Evolutionary conservation across 1,140 invertebrate species (phyloP), one percentile per base, ranked within the genome.

Genomic region (Yoshiicerus persimilis): DNA sequence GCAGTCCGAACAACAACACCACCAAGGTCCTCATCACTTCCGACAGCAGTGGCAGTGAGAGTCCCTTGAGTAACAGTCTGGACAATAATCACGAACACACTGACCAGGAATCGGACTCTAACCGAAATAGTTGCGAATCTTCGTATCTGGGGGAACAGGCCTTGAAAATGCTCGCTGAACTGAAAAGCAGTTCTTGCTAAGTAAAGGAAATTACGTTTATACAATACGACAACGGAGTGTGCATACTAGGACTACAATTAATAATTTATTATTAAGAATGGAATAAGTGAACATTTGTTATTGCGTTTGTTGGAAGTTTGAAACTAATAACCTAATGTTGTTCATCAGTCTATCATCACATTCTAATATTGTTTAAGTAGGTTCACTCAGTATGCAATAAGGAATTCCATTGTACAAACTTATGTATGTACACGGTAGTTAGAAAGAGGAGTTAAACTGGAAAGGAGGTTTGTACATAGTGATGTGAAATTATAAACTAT

Each of bases 21-120:
- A 91, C 90, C 25, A 91, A 91, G 86, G 88, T 91, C 16, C 88
- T 91, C 25, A 91, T 91, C 75, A 90, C 90, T 3, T 90, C 89
- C 25, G 88, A 88, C 4, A 89, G 88, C 80, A 90, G 86, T 86
- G 86, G 89, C 38, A 88, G 87, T 84, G 75, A 87, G 4, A 90
- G 89, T 83, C 90, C 86, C 16, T 83, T 83, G 16, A 86, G 41
- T 32, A 89, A 75, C 83, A 89, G 88, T 84, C 25, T 90, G n/a
- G 83, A 90, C 3, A 89, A 87, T 47, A 16, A 64, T 20, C 39
- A 88, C 86, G 84, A 87, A 10, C 41, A 75, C 41, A 25, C 66
- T 36, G 9, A 32, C 38, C 47, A 56, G 16, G 47, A 56, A n/a
- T 84, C 84, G 5, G 70, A 30, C 3, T 86, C 62, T 8, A 47